Evolutionary conservation across 2,888 invertebrate species (phyloP), one percentile per base, ranked within the genome.

Genomic region (Miltochrista miniata): DNA sequence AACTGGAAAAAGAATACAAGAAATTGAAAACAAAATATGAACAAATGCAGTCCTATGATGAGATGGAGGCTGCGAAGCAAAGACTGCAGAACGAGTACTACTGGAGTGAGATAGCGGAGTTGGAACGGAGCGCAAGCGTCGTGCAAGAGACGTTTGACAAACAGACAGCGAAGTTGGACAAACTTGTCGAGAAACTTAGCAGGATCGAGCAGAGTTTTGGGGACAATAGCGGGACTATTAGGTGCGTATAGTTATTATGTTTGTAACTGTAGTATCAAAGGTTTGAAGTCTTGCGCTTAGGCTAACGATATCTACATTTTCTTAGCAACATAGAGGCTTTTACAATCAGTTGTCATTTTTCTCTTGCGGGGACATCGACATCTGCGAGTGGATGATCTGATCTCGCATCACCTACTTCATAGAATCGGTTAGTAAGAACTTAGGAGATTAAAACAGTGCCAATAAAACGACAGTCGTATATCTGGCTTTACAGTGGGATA

Each of bases 51-150:
- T 93, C 93, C 0, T 82, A 93, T 0, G 93, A 93, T 49, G 85
- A 92, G 42, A 83, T 92, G 11, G 89, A 92, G 49, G 74, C 81
- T 2, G 85, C 92, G 57, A 82, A 92, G 39, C 76, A 82, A 38
- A 61, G 76, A 0, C 71, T 94, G 7, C 90, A 94, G 62, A 88
- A 92, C 56, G 95, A 95, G 75, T 88, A 93, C 54, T 89, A 92
- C 18, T 92, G 91, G 90, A 88, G 88, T 51, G 87, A 90, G 59
- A 90, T 93, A 13, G 79, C 71, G 0, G 85, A 87, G 10, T 66
- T 83, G 10, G 91, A 92, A 63, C 58, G 64, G 7, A 81, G 85
- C 31, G 77, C 75, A 4, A 68, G 67, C 13, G 68, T 64, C 0
- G 85, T 92, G 35, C 84, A 92, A 47, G 82, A 93, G 0, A 75